Evolutionary conservation across 1,140 invertebrate species (phyloP), one percentile per base, ranked within the genome.

Genomic region (Ooceraea biroi): DNA sequence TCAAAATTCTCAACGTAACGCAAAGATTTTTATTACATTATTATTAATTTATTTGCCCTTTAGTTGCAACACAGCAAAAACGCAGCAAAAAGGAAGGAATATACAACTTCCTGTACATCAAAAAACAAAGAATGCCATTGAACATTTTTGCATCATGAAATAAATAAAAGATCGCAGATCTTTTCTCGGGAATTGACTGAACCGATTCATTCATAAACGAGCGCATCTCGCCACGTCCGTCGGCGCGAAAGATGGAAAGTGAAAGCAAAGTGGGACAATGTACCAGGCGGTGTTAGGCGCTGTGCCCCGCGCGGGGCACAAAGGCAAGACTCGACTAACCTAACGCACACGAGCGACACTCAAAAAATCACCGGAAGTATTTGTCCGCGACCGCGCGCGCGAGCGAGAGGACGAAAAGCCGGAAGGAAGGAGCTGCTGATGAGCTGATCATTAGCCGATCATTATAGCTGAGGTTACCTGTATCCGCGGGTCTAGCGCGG

Each of bases 401-500:
- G n/a, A 3, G 30, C 12, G 55, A 14, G 27, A 41, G 7, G 11
- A 52, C 36, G 73, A 27, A n/a, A n/a, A n/a, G n/a, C n/a, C n/a
- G n/a, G n/a, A n/a, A n/a, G n/a, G n/a, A n/a, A n/a, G n/a, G n/a
- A n/a, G n/a, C n/a, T n/a, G n/a, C n/a, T n/a, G n/a, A n/a, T n/a
- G n/a, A n/a, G n/a, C n/a, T n/a, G n/a, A n/a, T n/a, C n/a, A n/a
- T n/a, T n/a, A n/a, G n/a, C n/a, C n/a, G n/a, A n/a, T n/a, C n/a
- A n/a, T n/a, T n/a, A n/a, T n/a, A n/a, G 41, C 22, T 0, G 17
- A 55, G 80, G 77, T 90, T 88, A 93, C 94, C 92, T 94, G 92
- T 87, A 94, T 94, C 8, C 94, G 91, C 83, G 94, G 94, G 87
- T 94, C 94, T 86, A 94, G 85, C 61, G 91, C 90, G 73, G 89